A percentile compares a stretch with the other conserved stretches of the same genome.
Evolutionary conservation across 2,888 invertebrate species (phyloP).

Genomic region (Acleris emargana): DNA sequence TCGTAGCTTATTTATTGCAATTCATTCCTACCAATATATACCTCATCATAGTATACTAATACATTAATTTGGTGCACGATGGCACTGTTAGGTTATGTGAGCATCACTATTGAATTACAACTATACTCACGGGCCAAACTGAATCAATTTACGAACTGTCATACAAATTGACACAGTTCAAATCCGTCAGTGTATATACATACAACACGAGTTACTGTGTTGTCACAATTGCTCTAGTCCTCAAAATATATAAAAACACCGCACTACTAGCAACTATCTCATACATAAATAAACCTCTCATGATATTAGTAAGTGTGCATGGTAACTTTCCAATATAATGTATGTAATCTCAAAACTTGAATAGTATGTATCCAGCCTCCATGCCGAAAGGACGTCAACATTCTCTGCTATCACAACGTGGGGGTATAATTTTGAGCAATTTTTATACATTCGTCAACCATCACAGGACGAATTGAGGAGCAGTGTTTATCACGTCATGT

Average conservation of each 20-base stretch:
- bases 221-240: slow-evolving; percentile 37
- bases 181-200: slow-evolving; percentile 24
- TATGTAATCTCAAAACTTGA: slow-evolving; percentile 34
- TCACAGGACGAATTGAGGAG: slow-evolving; percentile 15
- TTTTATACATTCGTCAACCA: slow-evolving; percentile 39
- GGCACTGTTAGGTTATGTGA: slow-evolving; percentile 57
- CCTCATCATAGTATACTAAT: slow-evolving; percentile 49
- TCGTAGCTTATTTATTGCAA: slow-evolving; percentile 15
- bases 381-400: slow-evolving; percentile 30
- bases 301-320: slow-evolving; percentile 46
- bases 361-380: background rate
- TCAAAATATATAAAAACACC: slow-evolving; percentile 37
- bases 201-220: slow-evolving; percentile 43
- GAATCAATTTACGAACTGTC: no score
- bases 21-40: slow-evolving; percentile 43
- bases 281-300: slow-evolving; percentile 41
- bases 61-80: slow-evolving; percentile 65
- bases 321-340: slow-evolving; percentile 53
- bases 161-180: no score
- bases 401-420: slow-evolving; percentile 54
- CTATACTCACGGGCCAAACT: slow-evolving; percentile 40
- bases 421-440: slow-evolving; percentile 69
- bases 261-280: slow-evolving; percentile 38
- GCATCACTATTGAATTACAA: slow-evolving; percentile 50
- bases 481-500: no score